Conservation (phyloP, 2,888 invertebrate species). For the Schrankia costaestrigalis region DNA sequence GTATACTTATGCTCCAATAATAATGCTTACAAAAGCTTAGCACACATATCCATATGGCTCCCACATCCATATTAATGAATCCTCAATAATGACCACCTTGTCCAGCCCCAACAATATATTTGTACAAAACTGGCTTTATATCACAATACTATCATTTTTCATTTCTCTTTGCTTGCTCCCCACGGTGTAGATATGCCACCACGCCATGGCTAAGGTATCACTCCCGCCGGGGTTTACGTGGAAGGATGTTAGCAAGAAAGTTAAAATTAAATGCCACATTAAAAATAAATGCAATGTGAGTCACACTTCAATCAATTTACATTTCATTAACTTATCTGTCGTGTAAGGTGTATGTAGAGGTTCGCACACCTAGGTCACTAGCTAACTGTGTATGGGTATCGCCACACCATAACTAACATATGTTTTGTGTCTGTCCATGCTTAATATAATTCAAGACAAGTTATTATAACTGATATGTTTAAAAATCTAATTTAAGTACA, state of each 20-base stretch:
- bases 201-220: slow-evolving; percentile 61
- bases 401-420: too few relatives aligned
- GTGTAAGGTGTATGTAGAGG: slow-evolving; percentile 18
- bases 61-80: slow-evolving; percentile 11
- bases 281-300: slow-evolving; percentile 65
- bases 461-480: too few relatives aligned
- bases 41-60: slow-evolving; percentile 14
- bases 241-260: slow-evolving; percentile 69
- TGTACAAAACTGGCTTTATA: slow-evolving; percentile 30
- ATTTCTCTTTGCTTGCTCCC: slow-evolving; percentile 60
- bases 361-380: slow-evolving; percentile 27
- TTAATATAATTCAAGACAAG: too few relatives aligned
- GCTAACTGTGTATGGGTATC: too few relatives aligned
- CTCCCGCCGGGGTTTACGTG: slow-evolving; percentile 71
- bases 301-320: slow-evolving; percentile 35
- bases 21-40: slow-evolving; percentile 25
- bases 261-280: slow-evolving; percentile 60
- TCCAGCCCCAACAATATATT: slow-evolving; percentile 11
- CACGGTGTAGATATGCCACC: slow-evolving; percentile 64
- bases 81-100: slow-evolving; percentile 23
- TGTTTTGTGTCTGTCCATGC: too few relatives aligned
- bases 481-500: too few relatives aligned
- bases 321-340: slow-evolving; percentile 25
- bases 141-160: slow-evolving; percentile 43
- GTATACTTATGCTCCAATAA: too few relatives aligned